phyloP scores from a whole-genome alignment of 1,140 invertebrate species.

The Gonatopus flavifemur region DNA sequence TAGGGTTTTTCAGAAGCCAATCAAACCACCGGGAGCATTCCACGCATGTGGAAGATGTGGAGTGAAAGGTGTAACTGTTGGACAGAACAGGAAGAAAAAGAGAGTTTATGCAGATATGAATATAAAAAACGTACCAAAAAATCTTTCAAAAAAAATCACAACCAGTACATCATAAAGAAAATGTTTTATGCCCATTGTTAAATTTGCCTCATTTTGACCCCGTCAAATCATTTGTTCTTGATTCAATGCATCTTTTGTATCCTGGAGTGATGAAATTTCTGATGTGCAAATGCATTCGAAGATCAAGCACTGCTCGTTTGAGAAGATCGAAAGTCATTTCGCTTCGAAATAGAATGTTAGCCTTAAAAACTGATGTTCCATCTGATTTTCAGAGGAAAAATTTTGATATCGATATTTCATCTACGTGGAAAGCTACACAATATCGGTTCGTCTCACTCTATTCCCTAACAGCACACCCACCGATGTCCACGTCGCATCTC shows the following conservation, averaged over 20 bases:
- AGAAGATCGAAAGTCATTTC: neutral
- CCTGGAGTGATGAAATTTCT: slow-evolving; percentile 9
- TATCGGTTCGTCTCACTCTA: slow-evolving; percentile 8
- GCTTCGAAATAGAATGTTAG: neutral
- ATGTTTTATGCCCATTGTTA: slow-evolving; percentile 9
- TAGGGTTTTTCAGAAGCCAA: slow-evolving; percentile 6
- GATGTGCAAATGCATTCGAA: slow-evolving; percentile 5
- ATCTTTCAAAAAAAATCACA: slow-evolving; percentile 11
- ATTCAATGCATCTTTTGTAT: slow-evolving; percentile 20
- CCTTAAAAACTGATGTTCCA: slow-evolving; percentile 11
- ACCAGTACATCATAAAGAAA: slow-evolving; percentile 11
- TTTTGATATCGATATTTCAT: neutral
- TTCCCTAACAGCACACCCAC: too few species aligned
- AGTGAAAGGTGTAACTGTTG: slow-evolving; percentile 11
- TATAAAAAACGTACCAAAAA: slow-evolving; percentile 6
- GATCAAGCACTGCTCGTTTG: neutral
- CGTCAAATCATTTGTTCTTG: too few species aligned
- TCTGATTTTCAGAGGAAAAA: slow-evolving; percentile 20
- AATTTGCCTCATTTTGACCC: slow-evolving; percentile 12
- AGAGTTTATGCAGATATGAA: slow-evolving; percentile 12
- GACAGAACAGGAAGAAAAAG: slow-evolving; percentile 9
- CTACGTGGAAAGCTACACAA: slow-evolving; percentile 16
- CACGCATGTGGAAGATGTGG: slow-evolving; percentile 13
- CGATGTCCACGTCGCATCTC: too few species aligned
- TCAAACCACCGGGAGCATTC: slow-evolving; percentile 12